Evolutionary conservation across 2,888 invertebrate genomes (phyloP).

Genomic region (Drosophila pegasa): DNA sequence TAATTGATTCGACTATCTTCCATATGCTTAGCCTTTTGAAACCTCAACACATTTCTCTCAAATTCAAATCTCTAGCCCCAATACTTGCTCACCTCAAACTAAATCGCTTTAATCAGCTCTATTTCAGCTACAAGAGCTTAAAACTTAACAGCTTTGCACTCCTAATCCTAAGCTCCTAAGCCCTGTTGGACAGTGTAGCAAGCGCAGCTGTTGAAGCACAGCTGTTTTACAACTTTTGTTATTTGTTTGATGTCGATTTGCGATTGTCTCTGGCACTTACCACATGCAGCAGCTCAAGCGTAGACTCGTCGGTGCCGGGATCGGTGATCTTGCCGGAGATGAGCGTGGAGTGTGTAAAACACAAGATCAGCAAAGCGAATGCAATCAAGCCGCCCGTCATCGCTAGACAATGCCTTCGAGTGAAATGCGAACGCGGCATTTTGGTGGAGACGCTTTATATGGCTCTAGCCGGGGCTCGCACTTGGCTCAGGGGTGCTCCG

Average conservation of each 20-base stretch:
- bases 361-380: conserved; percentile 77
- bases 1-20: no score
- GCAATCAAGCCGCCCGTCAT: conserved; percentile 81
- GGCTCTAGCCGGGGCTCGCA: conserved; percentile 21
- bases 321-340: conserved; percentile 67
- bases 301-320: conserved; percentile 73
- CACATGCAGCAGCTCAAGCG: conserved; percentile 83
- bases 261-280: conserved; percentile 70
- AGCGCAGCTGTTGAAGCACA: conserved; percentile 30
- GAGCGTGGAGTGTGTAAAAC: conserved; percentile 73
- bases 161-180: not conserved
- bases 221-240: not conserved
- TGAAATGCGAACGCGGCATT: conserved; percentile 83
- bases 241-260: conserved; percentile 7
- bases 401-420: conserved; percentile 80
- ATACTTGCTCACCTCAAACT: not conserved
- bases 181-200: conserved; percentile 29
- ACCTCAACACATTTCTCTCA: not conserved
- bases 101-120: not conserved
- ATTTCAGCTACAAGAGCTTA: not conserved
- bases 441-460: conserved; percentile 70
- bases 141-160: not conserved
- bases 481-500: conserved; percentile 15
- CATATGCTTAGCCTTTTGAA: not conserved
- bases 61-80: not conserved